Conservation (phyloP, 2,888 invertebrate species). For the Platycnemis pennipes region DNA sequence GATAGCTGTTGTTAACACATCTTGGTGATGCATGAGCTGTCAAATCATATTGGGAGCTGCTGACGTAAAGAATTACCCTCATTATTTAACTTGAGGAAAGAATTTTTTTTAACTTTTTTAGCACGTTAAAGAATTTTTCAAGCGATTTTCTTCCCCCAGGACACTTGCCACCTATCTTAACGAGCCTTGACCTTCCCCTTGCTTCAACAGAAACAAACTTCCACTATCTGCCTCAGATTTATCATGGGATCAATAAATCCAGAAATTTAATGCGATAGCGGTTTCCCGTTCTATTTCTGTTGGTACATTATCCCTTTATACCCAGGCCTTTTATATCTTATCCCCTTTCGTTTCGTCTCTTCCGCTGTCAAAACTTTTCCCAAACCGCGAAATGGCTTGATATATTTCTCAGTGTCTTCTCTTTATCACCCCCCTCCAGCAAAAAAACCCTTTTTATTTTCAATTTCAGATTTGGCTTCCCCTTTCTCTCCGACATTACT, state of each 20-base stretch:
- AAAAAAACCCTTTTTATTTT: conserved; percentile 5
- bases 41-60: neutral
- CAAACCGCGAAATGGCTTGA: neutral
- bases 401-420: conserved; percentile 22
- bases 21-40: neutral
- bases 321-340: neutral
- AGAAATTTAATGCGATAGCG: neutral
- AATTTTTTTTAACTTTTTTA: neutral
- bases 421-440: neutral
- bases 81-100: neutral
- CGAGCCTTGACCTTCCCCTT: neutral
- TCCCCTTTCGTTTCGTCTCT: neutral
- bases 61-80: neutral
- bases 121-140: neutral
- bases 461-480: conserved; percentile 25
- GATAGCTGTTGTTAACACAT: neutral
- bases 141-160: neutral
- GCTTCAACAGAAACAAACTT: neutral
- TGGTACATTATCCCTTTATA: neutral
- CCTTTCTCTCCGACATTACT: neutral
- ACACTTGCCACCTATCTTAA: neutral
- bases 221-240: neutral
- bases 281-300: neutral
- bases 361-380: conserved; percentile 26
- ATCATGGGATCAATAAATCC: conserved; percentile 16